Conservation (phyloP, 2,797 vertebrate species). For the Oreortyx pictus region DNA sequence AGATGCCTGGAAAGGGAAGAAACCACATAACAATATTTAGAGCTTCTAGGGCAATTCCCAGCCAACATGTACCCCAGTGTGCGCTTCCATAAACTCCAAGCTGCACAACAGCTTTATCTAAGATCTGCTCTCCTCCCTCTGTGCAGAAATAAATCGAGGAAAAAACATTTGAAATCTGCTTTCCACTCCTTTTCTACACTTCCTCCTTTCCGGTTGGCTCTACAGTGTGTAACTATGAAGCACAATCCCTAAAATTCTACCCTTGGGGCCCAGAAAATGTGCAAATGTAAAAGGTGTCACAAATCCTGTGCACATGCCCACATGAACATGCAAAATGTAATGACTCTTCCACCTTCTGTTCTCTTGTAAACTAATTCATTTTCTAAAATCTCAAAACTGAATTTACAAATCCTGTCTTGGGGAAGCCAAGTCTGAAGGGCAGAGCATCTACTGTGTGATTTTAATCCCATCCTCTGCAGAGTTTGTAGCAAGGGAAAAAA, state of each 20-base stretch:
- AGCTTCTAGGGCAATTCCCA: neutral
- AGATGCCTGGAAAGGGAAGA: conserved; percentile 32
- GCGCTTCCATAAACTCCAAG: neutral
- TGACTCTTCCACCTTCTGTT: neutral
- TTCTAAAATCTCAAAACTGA: neutral
- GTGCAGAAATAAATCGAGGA: neutral
- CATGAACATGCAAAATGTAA: neutral
- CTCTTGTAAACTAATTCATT: neutral
- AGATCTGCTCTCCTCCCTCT: neutral
- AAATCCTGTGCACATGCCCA: neutral
- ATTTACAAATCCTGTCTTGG: neutral
- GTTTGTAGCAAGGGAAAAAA: neutral
- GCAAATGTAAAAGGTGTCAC: neutral
- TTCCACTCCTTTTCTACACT: neutral
- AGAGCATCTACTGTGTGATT: neutral
- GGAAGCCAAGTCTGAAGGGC: neutral
- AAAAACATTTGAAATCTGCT: neutral
- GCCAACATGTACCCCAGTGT: neutral
- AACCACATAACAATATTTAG: conserved; percentile 26
- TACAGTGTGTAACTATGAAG: neutral
- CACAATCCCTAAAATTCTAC: neutral
- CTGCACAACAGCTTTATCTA: neutral
- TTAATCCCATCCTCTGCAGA: neutral
- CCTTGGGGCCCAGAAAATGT: neutral
- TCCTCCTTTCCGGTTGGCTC: neutral